Percentiles rank a stretch among this genome's conserved stretches.
Conservation (phyloP, 2,888 invertebrate genomes). For the Platycnemis pennipes region DNA sequence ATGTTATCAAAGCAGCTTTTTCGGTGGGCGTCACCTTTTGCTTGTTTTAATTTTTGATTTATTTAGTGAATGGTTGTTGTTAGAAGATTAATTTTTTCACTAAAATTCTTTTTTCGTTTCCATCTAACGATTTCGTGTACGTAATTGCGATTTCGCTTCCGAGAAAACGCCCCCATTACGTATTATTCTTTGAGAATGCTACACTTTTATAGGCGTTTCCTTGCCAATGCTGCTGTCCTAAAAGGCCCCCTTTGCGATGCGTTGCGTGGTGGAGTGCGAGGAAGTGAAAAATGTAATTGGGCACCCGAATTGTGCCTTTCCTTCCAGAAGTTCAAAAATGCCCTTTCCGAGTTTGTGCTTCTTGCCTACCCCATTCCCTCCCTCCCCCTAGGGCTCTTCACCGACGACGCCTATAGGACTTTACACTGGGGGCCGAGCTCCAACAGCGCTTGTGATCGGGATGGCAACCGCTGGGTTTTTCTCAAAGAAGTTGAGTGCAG, state of each 20-base stretch:
- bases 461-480: slow-evolving; percentile 74
- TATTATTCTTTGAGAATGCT: background rate
- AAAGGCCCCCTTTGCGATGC: background rate
- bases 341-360: too few species aligned
- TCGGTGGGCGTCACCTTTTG: too few species aligned
- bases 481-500: slow-evolving; percentile 72
- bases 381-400: background rate
- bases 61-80: too few species aligned
- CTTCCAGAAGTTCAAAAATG: background rate
- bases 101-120: too few species aligned
- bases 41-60: too few species aligned
- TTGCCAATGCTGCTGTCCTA: background rate
- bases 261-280: background rate
- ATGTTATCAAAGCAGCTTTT: too few species aligned
- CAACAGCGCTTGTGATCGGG: slow-evolving; percentile 71
- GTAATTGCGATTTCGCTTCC: too few species aligned
- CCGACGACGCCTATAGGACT: slow-evolving; percentile 71
- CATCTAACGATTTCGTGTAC: too few species aligned
- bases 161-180: too few species aligned
- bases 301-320: background rate
- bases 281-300: background rate
- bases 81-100: too few species aligned
- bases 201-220: background rate
- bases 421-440: slow-evolving; percentile 73
- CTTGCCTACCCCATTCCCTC: too few species aligned